Evolutionary conservation across 2,888 invertebrate genomes (phyloP).

Genomic region (Achlya flavicornis): DNA sequence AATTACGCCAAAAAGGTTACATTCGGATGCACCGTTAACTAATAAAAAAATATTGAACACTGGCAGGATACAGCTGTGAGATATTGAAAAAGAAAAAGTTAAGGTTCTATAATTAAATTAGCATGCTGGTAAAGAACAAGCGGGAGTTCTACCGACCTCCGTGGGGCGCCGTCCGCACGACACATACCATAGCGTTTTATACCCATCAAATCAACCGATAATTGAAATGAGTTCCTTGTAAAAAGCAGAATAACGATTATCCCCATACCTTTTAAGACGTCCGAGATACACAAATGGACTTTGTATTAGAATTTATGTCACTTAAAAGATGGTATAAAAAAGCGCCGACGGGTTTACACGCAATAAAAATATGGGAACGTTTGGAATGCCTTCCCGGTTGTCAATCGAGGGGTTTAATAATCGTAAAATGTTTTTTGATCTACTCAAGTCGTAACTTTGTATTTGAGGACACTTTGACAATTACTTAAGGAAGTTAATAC

Average conservation of each 20-base stretch:
- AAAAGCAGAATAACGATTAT: slow-evolving; percentile 83
- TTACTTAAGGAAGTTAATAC: slow-evolving; percentile 24
- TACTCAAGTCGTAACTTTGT: slow-evolving; percentile 54
- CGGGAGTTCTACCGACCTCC: slow-evolving; percentile 68
- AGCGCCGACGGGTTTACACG: slow-evolving; percentile 82
- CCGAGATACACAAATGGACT: slow-evolving; percentile 84
- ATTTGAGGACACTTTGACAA: slow-evolving; percentile 35
- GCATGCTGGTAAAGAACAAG: slow-evolving; percentile 67
- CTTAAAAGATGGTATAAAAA: slow-evolving; percentile 82
- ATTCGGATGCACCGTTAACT: slow-evolving; percentile 59
- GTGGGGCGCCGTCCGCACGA: slow-evolving; percentile 76
- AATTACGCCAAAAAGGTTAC: slow-evolving; percentile 15
- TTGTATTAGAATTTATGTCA: slow-evolving; percentile 84
- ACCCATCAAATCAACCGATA: slow-evolving; percentile 81
- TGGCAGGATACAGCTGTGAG: slow-evolving; percentile 74
- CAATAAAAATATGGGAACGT: slow-evolving; percentile 83
- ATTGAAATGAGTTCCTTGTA: slow-evolving; percentile 84
- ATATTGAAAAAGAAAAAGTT: slow-evolving; percentile 52
- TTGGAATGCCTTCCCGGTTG: slow-evolving; percentile 79
- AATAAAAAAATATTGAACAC: slow-evolving; percentile 62
- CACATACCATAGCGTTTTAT: slow-evolving; percentile 79
- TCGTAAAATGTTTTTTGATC: slow-evolving; percentile 81
- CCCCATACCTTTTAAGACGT: slow-evolving; percentile 82
- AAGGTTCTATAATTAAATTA: slow-evolving; percentile 80
- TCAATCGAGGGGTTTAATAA: slow-evolving; percentile 81